Evolutionary conservation across 1,140 invertebrate genomes (phyloP), one percentile per base, ranked within the genome.

Genomic region (Lordiphosa stackelbergi): DNA sequence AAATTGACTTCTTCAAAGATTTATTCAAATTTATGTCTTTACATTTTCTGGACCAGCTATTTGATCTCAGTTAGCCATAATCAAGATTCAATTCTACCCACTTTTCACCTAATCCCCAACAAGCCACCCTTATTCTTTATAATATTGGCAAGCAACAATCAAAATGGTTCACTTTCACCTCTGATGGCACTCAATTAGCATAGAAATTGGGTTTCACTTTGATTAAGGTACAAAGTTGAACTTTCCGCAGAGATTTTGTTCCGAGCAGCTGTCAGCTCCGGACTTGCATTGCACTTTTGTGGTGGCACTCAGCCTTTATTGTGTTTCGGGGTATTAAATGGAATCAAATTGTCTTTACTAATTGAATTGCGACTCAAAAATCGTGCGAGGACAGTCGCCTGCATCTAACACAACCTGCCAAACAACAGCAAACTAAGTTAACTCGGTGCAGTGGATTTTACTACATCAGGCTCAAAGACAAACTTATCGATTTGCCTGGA

Each of bases 401-500:
- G 47, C 49, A 57, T 34, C 19, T 11, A 16, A 22, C 19, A 48
- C 24, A 42, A 47, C 37, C 16, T 49, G 22, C 43, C 45, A 48
- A 31, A 59, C 34, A 48, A 48, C 60, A 38, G 37, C 38, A 55
- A 34, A 38, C 43, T 79, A 81, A 81, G 71, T 83, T 57, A 56
- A 83, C 83, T 81, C 57, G 48, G 53, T 60, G 59, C 58, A 53
- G 53, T 61, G 68, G 47, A 75, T 81, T 83, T 62, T 61, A 37
- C 31, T 34, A 41, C 41, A 45, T 53, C 46, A 53, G 48, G 51
- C 58, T 24, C 54, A 36, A 62, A 64, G 65, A 47, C 51, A 83
- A 83, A 79, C 71, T 79, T 81, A 81, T 81, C 72, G 75, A 81
- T 81, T 83, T 72, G 71, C 75, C 62, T 43, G 66, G 62, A 81